phyloP scores from a whole-genome alignment of 2,113 vertebrate genomes.

The Benitochromis conjunctus region DNA sequence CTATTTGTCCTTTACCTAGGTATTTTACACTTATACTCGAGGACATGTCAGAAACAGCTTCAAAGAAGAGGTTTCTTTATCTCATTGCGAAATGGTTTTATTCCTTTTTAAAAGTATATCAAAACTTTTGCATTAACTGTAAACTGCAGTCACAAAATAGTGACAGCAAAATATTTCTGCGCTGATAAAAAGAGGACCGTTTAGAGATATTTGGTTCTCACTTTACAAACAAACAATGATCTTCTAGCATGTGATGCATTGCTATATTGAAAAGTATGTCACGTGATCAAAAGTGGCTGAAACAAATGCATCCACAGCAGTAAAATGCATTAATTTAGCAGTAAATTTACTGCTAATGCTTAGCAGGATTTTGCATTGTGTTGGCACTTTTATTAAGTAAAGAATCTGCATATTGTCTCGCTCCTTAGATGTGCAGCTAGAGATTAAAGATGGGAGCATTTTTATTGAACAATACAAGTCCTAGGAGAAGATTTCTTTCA shows the following conservation, averaged over 20 bases:
- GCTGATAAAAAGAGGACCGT: background rate
- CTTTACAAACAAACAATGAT: background rate
- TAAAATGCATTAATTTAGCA: background rate
- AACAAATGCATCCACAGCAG: background rate
- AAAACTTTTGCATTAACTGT: background rate
- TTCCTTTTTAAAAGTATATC: background rate
- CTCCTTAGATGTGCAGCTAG: background rate
- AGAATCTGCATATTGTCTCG: background rate
- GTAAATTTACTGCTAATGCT: background rate
- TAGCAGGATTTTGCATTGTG: background rate
- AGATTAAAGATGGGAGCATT: background rate
- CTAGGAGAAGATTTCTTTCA: background rate
- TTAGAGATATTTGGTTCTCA: background rate
- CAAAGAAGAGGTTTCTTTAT: background rate
- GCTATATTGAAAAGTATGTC: background rate
- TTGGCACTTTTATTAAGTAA: background rate
- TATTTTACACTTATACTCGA: background rate
- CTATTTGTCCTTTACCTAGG: background rate
- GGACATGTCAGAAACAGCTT: background rate
- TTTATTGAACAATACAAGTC: background rate
- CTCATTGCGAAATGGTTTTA: background rate
- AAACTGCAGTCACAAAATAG: background rate
- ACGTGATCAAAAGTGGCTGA: background rate
- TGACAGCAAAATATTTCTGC: background rate
- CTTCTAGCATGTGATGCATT: background rate